Percentiles rank a stretch among this genome's conserved stretches.
Conservation (phyloP, 1,140 invertebrate species). For the Diachasmimorpha longicaudata region DNA sequence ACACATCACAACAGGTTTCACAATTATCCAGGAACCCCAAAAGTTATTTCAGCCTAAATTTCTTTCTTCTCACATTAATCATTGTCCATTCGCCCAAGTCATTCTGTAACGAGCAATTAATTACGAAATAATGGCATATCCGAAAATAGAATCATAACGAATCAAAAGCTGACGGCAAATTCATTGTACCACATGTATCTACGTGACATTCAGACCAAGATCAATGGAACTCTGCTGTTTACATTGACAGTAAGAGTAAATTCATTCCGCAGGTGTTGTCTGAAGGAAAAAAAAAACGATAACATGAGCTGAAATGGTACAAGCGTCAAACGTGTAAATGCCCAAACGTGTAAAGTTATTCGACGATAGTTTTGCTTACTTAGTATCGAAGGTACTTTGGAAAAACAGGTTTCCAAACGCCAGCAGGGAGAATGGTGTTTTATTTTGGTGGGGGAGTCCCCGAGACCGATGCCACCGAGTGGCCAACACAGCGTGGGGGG, state of each 20-base stretch:
- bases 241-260: not conserved
- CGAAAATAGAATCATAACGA: not conserved
- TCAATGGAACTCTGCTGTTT: not conserved
- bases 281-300: not conserved
- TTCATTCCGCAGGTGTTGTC: not conserved
- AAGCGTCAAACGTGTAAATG: not conserved
- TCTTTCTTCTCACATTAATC: too few relatives aligned
- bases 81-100: too few relatives aligned
- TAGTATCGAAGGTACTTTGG: not conserved
- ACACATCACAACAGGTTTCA: too few relatives aligned
- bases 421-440: not conserved
- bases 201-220: not conserved
- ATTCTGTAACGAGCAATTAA: too few relatives aligned
- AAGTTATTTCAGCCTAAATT: too few relatives aligned
- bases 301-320: not conserved
- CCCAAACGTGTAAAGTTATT: not conserved
- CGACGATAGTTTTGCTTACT: not conserved
- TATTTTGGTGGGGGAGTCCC: not conserved
- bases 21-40: too few relatives aligned
- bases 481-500: not conserved
- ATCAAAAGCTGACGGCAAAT: not conserved
- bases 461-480: slow-evolving; percentile 9
- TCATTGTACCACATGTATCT: not conserved
- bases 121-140: not conserved
- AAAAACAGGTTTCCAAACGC: slow-evolving; percentile 3